Evolutionary conservation across 2,113 vertebrate genomes (phyloP).

Genomic region (Ptychochromis oligacanthus): DNA sequence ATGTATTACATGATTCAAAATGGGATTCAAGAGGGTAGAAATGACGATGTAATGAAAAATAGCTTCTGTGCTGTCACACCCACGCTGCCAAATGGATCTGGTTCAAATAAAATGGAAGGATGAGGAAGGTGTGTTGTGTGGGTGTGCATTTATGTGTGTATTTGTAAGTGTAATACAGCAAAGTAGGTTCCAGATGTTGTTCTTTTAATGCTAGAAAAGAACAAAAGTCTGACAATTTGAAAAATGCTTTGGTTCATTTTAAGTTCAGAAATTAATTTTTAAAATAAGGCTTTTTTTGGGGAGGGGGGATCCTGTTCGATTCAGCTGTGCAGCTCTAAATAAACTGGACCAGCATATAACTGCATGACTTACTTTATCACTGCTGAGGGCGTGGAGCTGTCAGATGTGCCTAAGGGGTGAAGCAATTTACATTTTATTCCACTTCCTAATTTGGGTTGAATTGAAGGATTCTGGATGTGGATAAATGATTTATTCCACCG

Average conservation of each 20-base stretch:
- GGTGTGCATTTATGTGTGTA: not conserved
- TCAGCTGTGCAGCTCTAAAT: not conserved
- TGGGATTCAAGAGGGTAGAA: not conserved
- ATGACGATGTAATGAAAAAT: not conserved
- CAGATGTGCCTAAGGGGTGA: not conserved
- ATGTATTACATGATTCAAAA: not conserved
- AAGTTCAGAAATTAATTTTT: not conserved
- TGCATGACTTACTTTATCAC: not conserved
- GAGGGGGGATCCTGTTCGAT: no score
- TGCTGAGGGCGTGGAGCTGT: not conserved
- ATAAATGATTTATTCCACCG: not conserved
- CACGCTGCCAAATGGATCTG: not conserved
- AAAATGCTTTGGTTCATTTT: not conserved
- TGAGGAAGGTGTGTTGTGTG: not conserved
- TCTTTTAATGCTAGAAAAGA: not conserved
- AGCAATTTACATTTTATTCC: constrained; percentile 7
- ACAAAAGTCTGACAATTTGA: not conserved
- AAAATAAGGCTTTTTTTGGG: no score
- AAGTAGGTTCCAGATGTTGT: not conserved
- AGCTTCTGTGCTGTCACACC: not conserved
- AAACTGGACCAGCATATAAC: constrained; percentile 7
- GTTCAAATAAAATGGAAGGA: not conserved
- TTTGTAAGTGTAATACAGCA: not conserved
- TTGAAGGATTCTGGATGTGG: not conserved
- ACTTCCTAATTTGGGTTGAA: not conserved